Evolutionary conservation across 2,888 invertebrate genomes (phyloP).

Genomic region (Hypercompe scribonia): DNA sequence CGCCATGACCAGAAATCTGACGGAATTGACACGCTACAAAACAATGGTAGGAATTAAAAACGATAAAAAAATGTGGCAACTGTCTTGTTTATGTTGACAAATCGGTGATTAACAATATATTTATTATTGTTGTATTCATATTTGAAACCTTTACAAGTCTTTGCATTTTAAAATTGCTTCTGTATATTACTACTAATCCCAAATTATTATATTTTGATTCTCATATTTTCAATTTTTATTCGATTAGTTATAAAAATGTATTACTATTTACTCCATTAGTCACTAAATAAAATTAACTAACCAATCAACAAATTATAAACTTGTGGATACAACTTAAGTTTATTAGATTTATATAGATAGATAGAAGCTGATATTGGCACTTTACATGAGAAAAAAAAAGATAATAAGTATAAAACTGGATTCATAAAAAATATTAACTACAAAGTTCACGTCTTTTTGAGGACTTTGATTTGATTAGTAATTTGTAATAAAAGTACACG

Average conservation of each 20-base stretch:
- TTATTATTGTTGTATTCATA: conserved; percentile 34
- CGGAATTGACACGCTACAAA: conserved; percentile 54
- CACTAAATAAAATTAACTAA: neutral
- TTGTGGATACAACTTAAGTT: neutral
- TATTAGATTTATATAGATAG: neutral
- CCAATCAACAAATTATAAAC: neutral
- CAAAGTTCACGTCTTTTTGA: neutral
- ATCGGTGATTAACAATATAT: conserved; percentile 35
- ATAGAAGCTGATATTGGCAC: neutral
- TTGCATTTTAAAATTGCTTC: neutral
- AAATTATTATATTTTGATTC: too few species aligned
- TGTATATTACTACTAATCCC: neutral
- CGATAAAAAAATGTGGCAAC: conserved; percentile 46
- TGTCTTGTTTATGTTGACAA: conserved; percentile 50
- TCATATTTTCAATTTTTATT: too few species aligned
- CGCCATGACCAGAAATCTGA: conserved; percentile 73
- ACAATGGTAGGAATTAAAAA: conserved; percentile 54
- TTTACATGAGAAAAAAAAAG: neutral
- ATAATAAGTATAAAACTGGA: too few species aligned
- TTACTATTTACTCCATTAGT: too few species aligned
- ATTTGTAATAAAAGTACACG: neutral
- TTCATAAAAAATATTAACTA: neutral
- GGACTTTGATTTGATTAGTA: neutral
- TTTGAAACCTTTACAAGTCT: conserved; percentile 27
- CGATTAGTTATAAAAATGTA: too few species aligned